Conservation (phyloP, 1,140 invertebrate genomes). For the Megathymus violae region DNA sequence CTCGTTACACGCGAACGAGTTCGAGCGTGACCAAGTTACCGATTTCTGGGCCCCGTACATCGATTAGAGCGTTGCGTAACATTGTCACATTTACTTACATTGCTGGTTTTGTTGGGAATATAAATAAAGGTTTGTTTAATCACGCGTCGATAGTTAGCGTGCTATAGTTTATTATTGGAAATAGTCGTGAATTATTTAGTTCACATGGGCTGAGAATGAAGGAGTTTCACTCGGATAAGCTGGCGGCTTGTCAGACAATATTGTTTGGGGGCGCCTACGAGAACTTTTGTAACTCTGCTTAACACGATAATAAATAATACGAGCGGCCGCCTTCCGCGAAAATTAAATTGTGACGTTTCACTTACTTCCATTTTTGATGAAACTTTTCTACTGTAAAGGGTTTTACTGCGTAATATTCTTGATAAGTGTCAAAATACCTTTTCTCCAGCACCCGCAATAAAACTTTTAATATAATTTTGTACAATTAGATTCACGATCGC, state of each 20-base stretch:
- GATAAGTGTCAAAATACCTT: conserved; percentile 5
- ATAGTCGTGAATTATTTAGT: conserved; percentile 1
- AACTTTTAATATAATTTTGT: not conserved
- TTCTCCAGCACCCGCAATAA: not conserved
- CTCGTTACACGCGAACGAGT: conserved; percentile 49
- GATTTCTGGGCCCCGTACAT: conserved; percentile 31
- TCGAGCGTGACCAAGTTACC: conserved; percentile 46
- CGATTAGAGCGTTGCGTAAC: not conserved
- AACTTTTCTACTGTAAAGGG: conserved; percentile 9
- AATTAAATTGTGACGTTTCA: conserved; percentile 41
- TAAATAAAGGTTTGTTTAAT: not conserved
- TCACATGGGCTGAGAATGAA: conserved; percentile 5
- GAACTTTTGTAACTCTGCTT: conserved; percentile 44
- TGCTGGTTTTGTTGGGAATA: not conserved
- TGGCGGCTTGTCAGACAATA: conserved; percentile 52
- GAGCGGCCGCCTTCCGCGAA: conserved; percentile 35
- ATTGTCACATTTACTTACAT: not conserved
- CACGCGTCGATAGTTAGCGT: not conserved
- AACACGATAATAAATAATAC: conserved; percentile 47
- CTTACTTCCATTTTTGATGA: conserved; percentile 26
- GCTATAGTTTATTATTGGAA: not conserved
- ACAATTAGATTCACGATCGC: not conserved
- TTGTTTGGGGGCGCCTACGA: conserved; percentile 40
- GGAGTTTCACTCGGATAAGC: conserved; percentile 21
- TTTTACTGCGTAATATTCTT: conserved; percentile 7